A percentile compares a stretch with the other conserved stretches of the same genome.
Evolutionary conservation across 2,797 vertebrate species (phyloP).

Genomic region (Huso huso): DNA sequence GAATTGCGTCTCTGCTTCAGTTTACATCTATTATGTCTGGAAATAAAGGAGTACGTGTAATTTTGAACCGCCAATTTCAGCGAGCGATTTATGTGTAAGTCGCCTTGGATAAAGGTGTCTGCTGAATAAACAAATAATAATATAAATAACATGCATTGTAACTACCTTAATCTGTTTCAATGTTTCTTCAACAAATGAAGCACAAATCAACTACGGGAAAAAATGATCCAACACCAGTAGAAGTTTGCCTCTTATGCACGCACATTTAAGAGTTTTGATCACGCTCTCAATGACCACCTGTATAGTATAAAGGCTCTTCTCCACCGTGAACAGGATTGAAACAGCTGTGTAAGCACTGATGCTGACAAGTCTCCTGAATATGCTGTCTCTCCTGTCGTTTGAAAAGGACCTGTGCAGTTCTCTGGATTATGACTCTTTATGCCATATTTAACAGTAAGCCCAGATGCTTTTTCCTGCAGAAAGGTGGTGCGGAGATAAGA

Average conservation of each 20-base stretch:
- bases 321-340: background rate
- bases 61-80: background rate
- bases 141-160: background rate
- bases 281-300: too few relatives aligned
- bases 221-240: too few relatives aligned
- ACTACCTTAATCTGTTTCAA: background rate
- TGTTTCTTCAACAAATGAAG: background rate
- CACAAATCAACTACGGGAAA: too few relatives aligned
- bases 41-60: background rate
- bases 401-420: slow-evolving; percentile 6
- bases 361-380: background rate
- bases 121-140: too few relatives aligned
- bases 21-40: background rate
- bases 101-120: too few relatives aligned
- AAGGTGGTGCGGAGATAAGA: background rate
- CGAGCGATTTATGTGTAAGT: background rate
- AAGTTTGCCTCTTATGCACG: too few relatives aligned
- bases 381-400: background rate
- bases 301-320: too few relatives aligned
- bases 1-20: background rate
- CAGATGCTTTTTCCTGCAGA: background rate
- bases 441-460: background rate
- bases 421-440: background rate
- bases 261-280: background rate
- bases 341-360: background rate